Base-by-base conservation (phyloP, 1,140 invertebrate genomes). In the Drosophila ohnishii region DNA sequence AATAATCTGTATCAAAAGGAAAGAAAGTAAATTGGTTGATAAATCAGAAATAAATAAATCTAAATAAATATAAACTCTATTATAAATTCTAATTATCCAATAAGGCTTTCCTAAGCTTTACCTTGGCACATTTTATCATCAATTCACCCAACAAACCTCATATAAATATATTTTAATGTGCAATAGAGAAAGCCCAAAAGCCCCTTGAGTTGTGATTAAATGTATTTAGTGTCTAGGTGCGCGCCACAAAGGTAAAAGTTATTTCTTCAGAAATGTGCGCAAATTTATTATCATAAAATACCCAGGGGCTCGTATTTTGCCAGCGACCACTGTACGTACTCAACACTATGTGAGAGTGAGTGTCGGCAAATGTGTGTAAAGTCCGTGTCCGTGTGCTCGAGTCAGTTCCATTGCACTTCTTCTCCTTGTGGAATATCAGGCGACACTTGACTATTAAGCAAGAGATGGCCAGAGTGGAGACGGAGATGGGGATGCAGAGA, bases 361-460 rank as follows among this genome's bases (percentile, higher is more conserved):
- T 39, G 51, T 14, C 48, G 35, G 30, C 22, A 22, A 55, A 13
- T 45, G 39, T 64, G 61, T 35, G n/a, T 37, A 48, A 2, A 8
- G n/a, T 19, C 14, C 9, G 25, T 30, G 37, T 42, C 55, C 42
- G 57, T 61, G 65, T 67, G 47, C 60, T 37, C 65, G 30, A 65
- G 45, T 51, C 45, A 35, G 61, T 69, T 69, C 47, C 65, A 69
- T 69, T 37, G 61, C 65, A 69, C 65, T 69, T 66, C 65, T 64
- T 65, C 65, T 45, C 47, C 61, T 44, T 32, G 47, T 25, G 61
- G 64, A 66, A 53, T 47, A 71, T 70, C 58, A 75, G 61, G 78
- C 65, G 80, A 72, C 77, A 75, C 75, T 72, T 71, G 51, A 67
- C 80, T 79, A 78, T 83, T 83, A 61, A 62, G 71, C 70, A 82